Percentiles rank a stretch among this genome's conserved stretches.
Evolutionary conservation across 2,797 vertebrate genomes (phyloP).

Genomic region (Neomorphus geoffroyi): DNA sequence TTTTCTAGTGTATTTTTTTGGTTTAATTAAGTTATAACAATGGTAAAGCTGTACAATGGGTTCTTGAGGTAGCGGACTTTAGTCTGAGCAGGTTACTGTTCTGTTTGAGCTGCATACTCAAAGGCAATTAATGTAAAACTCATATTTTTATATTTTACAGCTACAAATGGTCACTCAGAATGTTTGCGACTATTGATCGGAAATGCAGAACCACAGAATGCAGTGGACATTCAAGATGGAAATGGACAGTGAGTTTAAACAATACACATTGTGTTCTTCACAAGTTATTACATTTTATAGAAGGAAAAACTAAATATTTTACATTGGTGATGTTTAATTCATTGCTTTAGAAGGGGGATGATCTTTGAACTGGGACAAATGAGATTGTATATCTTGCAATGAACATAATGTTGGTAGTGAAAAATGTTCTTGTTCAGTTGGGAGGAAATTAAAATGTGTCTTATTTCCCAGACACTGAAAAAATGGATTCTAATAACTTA

Average conservation of each 20-base stretch:
- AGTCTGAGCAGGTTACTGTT: neutral
- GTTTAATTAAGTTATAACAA: neutral
- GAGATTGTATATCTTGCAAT: neutral
- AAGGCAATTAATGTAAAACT: neutral
- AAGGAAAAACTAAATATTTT: neutral
- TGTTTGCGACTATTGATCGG: slow-evolving; percentile 96
- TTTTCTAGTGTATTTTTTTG: neutral
- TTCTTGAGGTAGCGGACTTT: neutral
- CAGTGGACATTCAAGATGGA: slow-evolving; percentile 96
- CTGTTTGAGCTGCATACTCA: neutral
- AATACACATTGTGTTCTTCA: neutral
- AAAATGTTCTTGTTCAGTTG: neutral
- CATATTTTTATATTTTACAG: slow-evolving; percentile 72
- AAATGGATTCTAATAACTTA: neutral
- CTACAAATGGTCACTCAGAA: slow-evolving; percentile 97
- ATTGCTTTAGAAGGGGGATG: neutral
- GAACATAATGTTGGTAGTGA: neutral
- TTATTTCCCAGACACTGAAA: neutral
- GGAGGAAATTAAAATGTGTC: neutral
- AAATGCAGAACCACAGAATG: slow-evolving; percentile 94
- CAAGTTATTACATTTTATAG: neutral
- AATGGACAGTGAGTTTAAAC: slow-evolving; percentile 91
- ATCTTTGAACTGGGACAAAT: neutral
- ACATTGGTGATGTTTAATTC: neutral
- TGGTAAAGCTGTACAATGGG: neutral